Evolutionary conservation across 2,797 vertebrate species (phyloP), one percentile per base, ranked within the genome.

Genomic region (Philypnodon macrostomus): DNA sequence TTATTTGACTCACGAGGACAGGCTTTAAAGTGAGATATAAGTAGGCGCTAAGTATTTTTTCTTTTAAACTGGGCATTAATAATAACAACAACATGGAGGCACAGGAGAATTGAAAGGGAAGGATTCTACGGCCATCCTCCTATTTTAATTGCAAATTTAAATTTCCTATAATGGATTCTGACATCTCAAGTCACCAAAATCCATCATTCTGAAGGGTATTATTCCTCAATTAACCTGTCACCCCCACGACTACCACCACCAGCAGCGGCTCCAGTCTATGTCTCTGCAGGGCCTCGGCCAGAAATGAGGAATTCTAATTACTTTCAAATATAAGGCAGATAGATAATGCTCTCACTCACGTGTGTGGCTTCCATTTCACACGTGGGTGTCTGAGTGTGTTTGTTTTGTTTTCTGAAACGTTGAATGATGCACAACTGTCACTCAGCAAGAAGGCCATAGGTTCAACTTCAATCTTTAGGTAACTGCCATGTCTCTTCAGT

Each of bases 141-240:
- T 77, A 75, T 83, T 89, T 88, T 90, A 90, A 90, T 90, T 91
- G 88, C 87, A 89, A 88, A 91, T 91, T 90, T 85, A 84, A 90
- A 90, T 88, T 86, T 87, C 76, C 67, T 84, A 83, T 90, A 90
- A 91, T 90, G 86, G 87, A 90, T 88, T 87, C 84, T 87, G 90
- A 89, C 89, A 90, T 89, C 84, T 91, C 85, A 88, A 91, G 89
- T 91, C 89, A 90, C 88, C 85, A 89, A 90, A 91, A 91, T 92
- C 89, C 84, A 90, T 92, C 89, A 92, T 90, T 90, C 81, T 89
- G 88, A 90, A 90, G 85, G 89, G 85, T 88, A 90, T 91, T 90
- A 89, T 88, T 90, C 87, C 85, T 88, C 88, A 90, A 91, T 90
- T 91, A 92, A 92, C 90, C 90, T 89, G 88, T 91, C 84, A 89